Conservation (phyloP, 2,113 vertebrate genomes). For the Nothocercus nigrocapillus region DNA sequence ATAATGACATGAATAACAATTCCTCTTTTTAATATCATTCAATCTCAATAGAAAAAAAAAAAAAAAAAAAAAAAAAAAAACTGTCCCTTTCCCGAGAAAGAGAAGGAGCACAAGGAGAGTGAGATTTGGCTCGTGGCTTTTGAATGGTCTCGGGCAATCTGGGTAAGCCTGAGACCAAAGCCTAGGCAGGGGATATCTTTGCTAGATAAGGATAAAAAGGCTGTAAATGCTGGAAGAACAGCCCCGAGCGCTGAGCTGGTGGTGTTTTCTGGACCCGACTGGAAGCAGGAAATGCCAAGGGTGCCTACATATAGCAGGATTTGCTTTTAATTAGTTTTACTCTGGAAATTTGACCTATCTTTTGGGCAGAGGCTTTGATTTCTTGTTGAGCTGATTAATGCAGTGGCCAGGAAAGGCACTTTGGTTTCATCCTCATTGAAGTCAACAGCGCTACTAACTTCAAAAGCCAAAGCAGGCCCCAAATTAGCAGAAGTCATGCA, state of each 20-base stretch:
- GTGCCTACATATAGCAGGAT: not conserved
- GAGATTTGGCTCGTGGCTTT: not conserved
- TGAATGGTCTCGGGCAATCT: not conserved
- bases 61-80: not conserved
- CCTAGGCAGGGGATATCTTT: not conserved
- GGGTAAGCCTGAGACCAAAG: not conserved
- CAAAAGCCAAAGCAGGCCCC: not conserved
- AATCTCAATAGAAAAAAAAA: not conserved
- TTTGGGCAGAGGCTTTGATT: slow-evolving; percentile 21
- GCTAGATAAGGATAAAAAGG: not conserved
- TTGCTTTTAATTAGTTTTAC: not conserved
- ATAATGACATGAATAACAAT: not conserved
- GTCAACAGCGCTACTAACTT: not conserved
- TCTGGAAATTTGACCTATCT: not conserved
- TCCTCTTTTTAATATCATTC: not conserved
- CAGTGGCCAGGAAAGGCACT: not conserved
- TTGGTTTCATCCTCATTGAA: not conserved
- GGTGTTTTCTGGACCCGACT: not conserved
- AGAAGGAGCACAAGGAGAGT: not conserved
- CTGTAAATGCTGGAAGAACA: not conserved
- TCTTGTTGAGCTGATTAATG: not conserved
- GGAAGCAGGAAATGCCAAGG: not conserved
- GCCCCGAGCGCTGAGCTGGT: not conserved
- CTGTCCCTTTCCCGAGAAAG: not conserved
- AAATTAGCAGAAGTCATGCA: not conserved